These are phyloP conservation scores for Silvanus unidentatus DNA, from an alignment of 2,888 invertebrate species.

Conservation along the genomic window DNA sequence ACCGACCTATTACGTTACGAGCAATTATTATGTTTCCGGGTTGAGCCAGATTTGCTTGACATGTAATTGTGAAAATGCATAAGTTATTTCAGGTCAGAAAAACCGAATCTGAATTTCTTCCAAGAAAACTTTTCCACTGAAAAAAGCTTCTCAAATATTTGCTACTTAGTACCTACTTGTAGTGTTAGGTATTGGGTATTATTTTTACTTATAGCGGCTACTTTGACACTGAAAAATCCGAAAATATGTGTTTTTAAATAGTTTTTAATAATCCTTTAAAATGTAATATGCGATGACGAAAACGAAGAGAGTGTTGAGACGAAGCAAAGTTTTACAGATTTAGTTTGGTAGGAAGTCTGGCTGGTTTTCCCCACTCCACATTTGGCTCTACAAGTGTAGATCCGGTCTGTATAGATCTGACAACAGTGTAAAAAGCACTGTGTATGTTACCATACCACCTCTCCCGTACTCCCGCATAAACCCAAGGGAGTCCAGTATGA, in stretches of 20 bases:
- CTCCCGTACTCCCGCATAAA: constrained; percentile 35
- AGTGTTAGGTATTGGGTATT: too few species aligned
- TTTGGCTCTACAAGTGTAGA: constrained; percentile 40
- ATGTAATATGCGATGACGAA: neutral
- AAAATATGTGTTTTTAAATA: too few species aligned
- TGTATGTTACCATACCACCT: constrained; percentile 1
- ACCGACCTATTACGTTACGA: constrained; percentile 30
- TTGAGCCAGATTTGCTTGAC: constrained; percentile 12
- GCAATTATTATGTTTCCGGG: constrained; percentile 18
- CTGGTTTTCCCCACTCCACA: constrained; percentile 23
- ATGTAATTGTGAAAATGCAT: constrained; percentile 1
- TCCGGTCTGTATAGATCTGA: constrained; percentile 37
- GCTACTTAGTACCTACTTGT: too few species aligned
- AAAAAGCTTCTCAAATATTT: too few species aligned
- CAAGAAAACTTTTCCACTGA: too few species aligned
- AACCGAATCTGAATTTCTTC: too few species aligned
- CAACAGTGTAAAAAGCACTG: constrained; percentile 18
- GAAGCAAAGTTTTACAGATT: constrained; percentile 31
- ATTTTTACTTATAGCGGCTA: too few species aligned
- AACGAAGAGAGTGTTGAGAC: constrained; percentile 4
- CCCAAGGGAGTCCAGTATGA: constrained; percentile 14
- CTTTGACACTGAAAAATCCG: too few species aligned
- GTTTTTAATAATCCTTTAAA: neutral
- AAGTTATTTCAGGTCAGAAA: too few species aligned
- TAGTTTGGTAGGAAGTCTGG: constrained; percentile 43